These are phyloP conservation scores for Ormia ochracea DNA, from an alignment of 2,888 invertebrate species.

Conservation along the genomic window DNA sequence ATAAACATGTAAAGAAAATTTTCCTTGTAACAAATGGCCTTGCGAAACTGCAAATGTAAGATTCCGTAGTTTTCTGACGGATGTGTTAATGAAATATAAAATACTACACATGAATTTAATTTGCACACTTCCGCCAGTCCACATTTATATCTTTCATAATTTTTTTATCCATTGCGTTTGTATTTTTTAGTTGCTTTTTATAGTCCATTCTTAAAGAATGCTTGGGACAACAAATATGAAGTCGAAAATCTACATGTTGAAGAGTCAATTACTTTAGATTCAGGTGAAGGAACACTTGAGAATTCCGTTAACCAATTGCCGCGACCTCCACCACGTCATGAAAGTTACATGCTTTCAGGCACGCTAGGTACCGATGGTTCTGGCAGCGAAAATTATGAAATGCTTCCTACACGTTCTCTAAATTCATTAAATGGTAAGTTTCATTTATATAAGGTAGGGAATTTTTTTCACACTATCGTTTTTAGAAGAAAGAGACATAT, in stretches of 20 bases:
- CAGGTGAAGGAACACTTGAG: constrained; percentile 84
- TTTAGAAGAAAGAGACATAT: constrained; percentile 78
- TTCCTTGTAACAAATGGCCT: too few species aligned
- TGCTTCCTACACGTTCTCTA: constrained; percentile 79
- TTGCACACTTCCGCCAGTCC: too few species aligned
- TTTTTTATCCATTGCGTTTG: neutral
- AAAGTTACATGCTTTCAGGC: constrained; percentile 86
- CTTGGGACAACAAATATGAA: constrained; percentile 96
- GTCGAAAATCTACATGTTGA: constrained; percentile 95
- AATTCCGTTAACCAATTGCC: constrained; percentile 82
- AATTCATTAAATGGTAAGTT: constrained; percentile 79
- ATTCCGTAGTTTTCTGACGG: neutral
- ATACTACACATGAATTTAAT: too few species aligned
- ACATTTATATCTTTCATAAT: too few species aligned
- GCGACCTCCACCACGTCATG: constrained; percentile 84
- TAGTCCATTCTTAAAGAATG: constrained; percentile 96
- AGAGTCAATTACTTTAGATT: constrained; percentile 81
- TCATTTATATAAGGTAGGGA: neutral
- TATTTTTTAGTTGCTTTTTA: constrained; percentile 88
- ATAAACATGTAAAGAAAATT: too few species aligned
- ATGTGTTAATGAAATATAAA: too few species aligned
- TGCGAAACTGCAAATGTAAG: too few species aligned
- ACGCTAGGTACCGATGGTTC: constrained; percentile 78
- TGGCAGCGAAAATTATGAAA: constrained; percentile 83
- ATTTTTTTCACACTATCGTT: constrained; percentile 32